Conservation (phyloP, 2,888 invertebrate species). For the Acanthosoma haemorrhoidale region DNA sequence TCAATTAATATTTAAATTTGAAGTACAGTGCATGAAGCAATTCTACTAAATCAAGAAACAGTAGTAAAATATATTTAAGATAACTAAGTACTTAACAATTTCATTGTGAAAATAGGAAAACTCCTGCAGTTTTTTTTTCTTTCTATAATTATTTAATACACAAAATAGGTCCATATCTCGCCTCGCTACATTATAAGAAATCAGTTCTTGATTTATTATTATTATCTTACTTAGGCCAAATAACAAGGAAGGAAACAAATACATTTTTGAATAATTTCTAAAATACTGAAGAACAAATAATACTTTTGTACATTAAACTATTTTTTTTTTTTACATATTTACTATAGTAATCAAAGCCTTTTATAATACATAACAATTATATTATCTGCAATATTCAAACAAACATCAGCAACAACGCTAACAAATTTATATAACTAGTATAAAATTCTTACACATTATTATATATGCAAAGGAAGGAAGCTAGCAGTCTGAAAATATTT, state of each 20-base stretch:
- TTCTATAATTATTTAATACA: background rate
- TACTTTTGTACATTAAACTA: background rate
- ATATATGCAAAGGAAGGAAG: background rate
- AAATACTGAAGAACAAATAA: background rate
- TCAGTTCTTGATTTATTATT: conserved; percentile 11
- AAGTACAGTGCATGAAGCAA: conserved; percentile 1
- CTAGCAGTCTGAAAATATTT: background rate
- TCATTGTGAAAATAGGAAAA: background rate
- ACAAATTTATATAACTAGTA: background rate
- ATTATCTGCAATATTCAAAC: background rate
- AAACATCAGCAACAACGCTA: background rate
- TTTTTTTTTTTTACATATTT: background rate
- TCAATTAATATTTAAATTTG: background rate
- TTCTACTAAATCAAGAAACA: background rate
- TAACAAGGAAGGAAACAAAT: background rate
- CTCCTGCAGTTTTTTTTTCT: background rate
- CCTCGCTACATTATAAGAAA: too few species aligned
- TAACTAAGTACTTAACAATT: background rate
- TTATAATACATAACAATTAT: background rate
- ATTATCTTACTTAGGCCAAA: conserved; percentile 9
- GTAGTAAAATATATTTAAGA: background rate
- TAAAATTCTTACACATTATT: background rate
- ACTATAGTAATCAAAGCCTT: background rate
- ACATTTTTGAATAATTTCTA: background rate
- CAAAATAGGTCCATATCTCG: background rate